A percentile compares a stretch with the other conserved stretches of the same genome.
These are phyloP conservation scores for Eupristina koningsbergeri DNA, from an alignment of 1,140 invertebrate species.

Conservation along the genomic window DNA sequence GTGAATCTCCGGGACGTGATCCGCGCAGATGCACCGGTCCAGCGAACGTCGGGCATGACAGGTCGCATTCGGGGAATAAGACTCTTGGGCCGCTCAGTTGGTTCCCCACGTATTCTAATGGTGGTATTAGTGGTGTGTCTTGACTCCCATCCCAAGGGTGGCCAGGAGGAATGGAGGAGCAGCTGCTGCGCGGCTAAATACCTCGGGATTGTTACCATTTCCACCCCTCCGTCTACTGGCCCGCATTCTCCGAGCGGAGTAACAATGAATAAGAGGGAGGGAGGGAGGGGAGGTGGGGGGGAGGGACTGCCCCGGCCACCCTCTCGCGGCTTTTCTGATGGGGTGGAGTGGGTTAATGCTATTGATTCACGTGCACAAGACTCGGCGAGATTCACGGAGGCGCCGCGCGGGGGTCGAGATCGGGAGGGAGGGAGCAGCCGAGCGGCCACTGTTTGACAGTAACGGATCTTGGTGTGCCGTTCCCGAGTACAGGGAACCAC, in stretches of 20 bases:
- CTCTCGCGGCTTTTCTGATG: constrained; percentile 64
- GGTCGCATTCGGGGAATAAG: too few species aligned
- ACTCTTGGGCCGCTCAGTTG: too few species aligned
- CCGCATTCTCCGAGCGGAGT: constrained; percentile 19
- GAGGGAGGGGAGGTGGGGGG: too few species aligned
- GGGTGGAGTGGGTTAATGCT: constrained; percentile 74
- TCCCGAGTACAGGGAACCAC: constrained; percentile 49
- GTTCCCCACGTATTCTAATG: too few species aligned
- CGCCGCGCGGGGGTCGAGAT: neutral
- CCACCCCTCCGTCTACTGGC: constrained; percentile 57
- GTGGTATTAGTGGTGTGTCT: neutral
- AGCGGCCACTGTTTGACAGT: constrained; percentile 72
- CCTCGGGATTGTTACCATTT: constrained; percentile 74
- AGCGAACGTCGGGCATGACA: too few species aligned
- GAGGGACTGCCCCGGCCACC: constrained; percentile 50
- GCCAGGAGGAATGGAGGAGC: constrained; percentile 33
- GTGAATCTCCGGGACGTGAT: too few species aligned
- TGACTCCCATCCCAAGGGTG: constrained; percentile 30
- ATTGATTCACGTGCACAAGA: constrained; percentile 72
- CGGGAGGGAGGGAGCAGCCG: constrained; percentile 14
- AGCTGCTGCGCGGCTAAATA: constrained; percentile 68
- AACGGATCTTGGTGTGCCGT: constrained; percentile 64
- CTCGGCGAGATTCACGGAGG: neutral
- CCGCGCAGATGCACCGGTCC: too few species aligned
- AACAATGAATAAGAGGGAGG: neutral